phyloP scores from a whole-genome alignment of 2,113 vertebrate genomes.

The Sus scrofa region DNA sequence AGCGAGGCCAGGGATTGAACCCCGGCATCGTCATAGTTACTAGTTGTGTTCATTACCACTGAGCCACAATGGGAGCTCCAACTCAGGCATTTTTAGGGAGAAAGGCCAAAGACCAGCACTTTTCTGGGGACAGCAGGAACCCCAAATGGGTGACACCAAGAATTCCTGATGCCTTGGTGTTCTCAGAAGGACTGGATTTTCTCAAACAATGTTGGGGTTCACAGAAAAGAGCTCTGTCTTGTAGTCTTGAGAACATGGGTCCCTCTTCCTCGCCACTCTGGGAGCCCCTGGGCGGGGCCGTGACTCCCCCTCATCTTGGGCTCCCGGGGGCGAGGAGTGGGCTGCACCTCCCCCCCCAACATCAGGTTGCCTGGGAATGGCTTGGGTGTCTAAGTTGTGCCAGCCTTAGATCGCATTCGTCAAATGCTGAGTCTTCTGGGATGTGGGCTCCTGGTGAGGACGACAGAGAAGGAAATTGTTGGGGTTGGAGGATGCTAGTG shows the following conservation, averaged over 20 bases:
- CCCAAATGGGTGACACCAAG: background rate
- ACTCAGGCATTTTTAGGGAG: too few species aligned
- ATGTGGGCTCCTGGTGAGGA: background rate
- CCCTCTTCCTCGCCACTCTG: background rate
- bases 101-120: background rate
- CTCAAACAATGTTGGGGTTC: background rate
- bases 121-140: background rate
- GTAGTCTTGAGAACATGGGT: accelerated
- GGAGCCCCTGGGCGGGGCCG: accelerated
- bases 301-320: background rate
- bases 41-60: too few species aligned
- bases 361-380: background rate
- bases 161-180: background rate
- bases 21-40: too few species aligned
- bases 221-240: background rate
- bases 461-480: accelerated
- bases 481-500: accelerated
- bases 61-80: too few species aligned
- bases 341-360: too few species aligned
- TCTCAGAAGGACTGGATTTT: background rate
- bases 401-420: accelerated
- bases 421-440: background rate
- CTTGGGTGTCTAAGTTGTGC: background rate
- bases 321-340: background rate
- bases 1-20: too few species aligned